These are phyloP conservation scores for Coptotermes formosanus DNA, from an alignment of 1,140 invertebrate species.

Conservation along the genomic window DNA sequence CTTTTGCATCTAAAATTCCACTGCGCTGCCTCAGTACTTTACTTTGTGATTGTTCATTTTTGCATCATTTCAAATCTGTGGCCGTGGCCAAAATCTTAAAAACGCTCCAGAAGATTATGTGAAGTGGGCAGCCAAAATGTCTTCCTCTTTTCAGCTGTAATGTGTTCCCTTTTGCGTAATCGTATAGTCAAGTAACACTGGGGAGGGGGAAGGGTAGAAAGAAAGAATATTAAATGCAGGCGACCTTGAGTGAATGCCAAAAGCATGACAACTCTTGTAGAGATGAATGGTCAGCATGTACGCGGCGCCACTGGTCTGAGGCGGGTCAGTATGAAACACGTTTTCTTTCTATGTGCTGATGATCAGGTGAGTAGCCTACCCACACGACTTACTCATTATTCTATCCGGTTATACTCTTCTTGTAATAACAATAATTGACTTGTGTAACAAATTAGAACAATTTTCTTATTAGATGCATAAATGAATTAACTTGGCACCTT, in stretches of 20 bases:
- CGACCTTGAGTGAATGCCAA: constrained; percentile 14
- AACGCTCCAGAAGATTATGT: too few relatives aligned
- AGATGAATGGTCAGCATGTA: constrained; percentile 6
- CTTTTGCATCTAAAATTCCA: too few relatives aligned
- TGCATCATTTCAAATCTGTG: too few relatives aligned
- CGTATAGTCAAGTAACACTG: not conserved
- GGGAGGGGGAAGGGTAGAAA: not conserved
- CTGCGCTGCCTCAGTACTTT: too few relatives aligned
- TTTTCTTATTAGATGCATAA: not conserved
- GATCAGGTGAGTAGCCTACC: not conserved
- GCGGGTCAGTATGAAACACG: constrained; percentile 9
- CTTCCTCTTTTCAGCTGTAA: too few relatives aligned
- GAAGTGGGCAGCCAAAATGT: too few relatives aligned
- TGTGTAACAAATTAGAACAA: not conserved
- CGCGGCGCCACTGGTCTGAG: not conserved
- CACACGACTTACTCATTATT: not conserved
- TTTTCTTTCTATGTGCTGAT: not conserved
- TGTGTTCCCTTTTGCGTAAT: not conserved
- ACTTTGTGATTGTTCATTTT: too few relatives aligned
- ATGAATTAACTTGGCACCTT: too few relatives aligned
- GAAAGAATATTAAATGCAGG: not conserved
- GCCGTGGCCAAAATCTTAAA: too few relatives aligned
- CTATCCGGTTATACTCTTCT: not conserved
- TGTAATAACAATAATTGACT: not conserved
- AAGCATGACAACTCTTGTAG: not conserved